Conservation (phyloP, 2,113 vertebrate genomes). For the Canis aureus region DNA sequence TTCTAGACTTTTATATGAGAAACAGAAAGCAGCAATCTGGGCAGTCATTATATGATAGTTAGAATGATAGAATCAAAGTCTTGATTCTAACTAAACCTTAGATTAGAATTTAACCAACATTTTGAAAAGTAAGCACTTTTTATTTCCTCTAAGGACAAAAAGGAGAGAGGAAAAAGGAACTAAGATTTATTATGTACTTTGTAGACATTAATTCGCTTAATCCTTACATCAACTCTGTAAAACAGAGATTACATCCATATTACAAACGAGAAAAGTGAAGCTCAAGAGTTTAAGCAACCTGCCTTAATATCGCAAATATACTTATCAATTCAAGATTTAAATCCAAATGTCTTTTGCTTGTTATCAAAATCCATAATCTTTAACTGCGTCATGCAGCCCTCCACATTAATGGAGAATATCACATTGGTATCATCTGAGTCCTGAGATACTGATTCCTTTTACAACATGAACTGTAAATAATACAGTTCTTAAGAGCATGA, state of each 20-base stretch:
- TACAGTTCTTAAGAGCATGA: background rate
- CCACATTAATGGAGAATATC: conserved; percentile 10
- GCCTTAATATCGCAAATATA: conserved; percentile 22
- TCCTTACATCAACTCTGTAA: background rate
- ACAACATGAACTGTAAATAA: background rate
- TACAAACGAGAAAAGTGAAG: background rate
- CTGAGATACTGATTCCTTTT: conserved; percentile 30
- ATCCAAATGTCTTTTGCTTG: background rate
- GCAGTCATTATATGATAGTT: background rate
- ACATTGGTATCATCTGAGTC: background rate
- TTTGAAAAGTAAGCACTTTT: conserved; percentile 55
- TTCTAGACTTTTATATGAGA: background rate
- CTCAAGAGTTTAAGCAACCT: conserved; percentile 38
- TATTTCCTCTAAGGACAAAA: conserved; percentile 6
- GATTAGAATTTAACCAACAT: conserved; percentile 31
- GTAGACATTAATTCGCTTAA: conserved; percentile 21
- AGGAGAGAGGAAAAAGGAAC: background rate
- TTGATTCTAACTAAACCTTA: conserved; percentile 12
- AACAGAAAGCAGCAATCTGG: conserved; percentile 50
- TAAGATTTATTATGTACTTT: background rate
- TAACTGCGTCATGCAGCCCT: background rate
- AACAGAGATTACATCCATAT: background rate
- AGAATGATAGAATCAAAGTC: background rate
- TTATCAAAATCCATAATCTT: conserved; percentile 54
- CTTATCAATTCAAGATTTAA: conserved; percentile 29